These are phyloP conservation scores for Lordiphosa stackelbergi DNA, from an alignment of 1,140 invertebrate genomes.

Conservation along the genomic window DNA sequence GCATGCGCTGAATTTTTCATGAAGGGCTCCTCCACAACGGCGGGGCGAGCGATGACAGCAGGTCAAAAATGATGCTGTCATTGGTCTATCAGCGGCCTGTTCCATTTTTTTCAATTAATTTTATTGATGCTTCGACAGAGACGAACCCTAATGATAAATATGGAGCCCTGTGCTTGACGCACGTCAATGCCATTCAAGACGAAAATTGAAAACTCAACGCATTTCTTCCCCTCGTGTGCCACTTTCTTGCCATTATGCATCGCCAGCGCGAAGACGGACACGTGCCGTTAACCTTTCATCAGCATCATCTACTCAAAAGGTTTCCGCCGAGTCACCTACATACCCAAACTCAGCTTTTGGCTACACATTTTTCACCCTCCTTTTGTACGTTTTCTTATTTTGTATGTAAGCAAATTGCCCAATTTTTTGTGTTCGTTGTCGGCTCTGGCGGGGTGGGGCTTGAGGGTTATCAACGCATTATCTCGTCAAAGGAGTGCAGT, in stretches of 20 bases:
- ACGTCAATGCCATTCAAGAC: conserved; percentile 23
- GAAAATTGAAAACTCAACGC: conserved; percentile 27
- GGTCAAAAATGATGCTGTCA: not conserved
- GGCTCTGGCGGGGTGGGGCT: not conserved
- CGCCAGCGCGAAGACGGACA: conserved; percentile 41
- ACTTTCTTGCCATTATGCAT: conserved; percentile 28
- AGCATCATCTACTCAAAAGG: conserved; percentile 45
- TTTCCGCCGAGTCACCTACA: conserved; percentile 16
- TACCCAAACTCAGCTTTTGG: conserved; percentile 20
- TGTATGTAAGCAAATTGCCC: conserved; percentile 72
- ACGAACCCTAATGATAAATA: conserved; percentile 11
- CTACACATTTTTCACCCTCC: conserved; percentile 43
- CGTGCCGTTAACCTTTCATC: conserved; percentile 67
- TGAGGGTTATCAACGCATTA: conserved; percentile 67
- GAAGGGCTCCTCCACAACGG: conserved; percentile 13
- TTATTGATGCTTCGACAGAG: no score
- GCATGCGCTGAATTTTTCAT: conserved; percentile 71
- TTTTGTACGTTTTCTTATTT: conserved; percentile 50
- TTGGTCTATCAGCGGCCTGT: no score
- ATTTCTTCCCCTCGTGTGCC: conserved; percentile 11
- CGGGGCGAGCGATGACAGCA: conserved; percentile 12
- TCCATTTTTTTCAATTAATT: no score
- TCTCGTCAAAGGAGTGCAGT: conserved; percentile 74
- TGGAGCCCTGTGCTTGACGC: conserved; percentile 7
- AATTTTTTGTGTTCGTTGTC: conserved; percentile 40